phyloP scores from a whole-genome alignment of 2,888 invertebrate genomes.

The Sussaba pulchella region DNA sequence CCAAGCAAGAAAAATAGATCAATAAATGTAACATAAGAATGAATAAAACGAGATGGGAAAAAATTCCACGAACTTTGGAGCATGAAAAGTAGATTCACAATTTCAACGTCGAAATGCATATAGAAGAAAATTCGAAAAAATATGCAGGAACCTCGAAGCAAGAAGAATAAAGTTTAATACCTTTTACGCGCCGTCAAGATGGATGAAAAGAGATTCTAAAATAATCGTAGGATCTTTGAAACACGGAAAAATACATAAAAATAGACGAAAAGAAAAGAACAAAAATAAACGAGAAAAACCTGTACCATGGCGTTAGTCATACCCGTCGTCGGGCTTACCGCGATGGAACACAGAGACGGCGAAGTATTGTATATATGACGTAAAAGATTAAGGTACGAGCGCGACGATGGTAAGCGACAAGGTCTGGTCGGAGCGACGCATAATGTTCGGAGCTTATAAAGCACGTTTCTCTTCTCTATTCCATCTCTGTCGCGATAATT shows the following conservation, averaged over 20 bases:
- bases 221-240: too few relatives aligned
- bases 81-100: neutral
- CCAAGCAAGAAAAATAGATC: too few relatives aligned
- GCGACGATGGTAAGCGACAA: conserved; percentile 51
- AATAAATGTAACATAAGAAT: neutral
- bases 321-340: conserved; percentile 18
- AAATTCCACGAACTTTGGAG: neutral
- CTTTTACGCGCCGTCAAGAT: too few relatives aligned
- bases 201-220: too few relatives aligned
- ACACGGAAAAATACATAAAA: neutral
- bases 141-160: too few relatives aligned
- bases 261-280: neutral
- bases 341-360: neutral
- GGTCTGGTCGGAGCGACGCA: conserved; percentile 54
- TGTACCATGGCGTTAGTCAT: too few relatives aligned
- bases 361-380: conserved; percentile 53
- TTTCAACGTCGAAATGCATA: too few relatives aligned
- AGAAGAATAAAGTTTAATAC: too few relatives aligned
- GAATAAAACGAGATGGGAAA: neutral
- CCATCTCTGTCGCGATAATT: conserved; percentile 14
- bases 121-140: too few relatives aligned
- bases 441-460: conserved; percentile 45
- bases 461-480: conserved; percentile 9
- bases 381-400: conserved; percentile 58
- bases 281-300: conserved; percentile 32